Evolutionary conservation across 1,140 invertebrate genomes (phyloP).

Genomic region (Araneus ventricosus): DNA sequence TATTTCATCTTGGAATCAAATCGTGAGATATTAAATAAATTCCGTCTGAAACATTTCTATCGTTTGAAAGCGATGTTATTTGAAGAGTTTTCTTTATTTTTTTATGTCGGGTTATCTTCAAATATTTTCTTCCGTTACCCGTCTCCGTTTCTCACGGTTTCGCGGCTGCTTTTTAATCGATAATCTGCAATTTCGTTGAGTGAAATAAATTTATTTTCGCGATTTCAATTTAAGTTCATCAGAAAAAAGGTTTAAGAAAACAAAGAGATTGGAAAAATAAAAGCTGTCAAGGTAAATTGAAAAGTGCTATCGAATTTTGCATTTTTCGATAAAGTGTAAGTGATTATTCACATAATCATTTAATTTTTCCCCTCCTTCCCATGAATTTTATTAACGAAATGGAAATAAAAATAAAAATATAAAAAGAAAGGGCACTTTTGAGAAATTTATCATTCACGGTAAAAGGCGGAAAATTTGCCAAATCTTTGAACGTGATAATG

Average conservation of each 20-base stretch:
- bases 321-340: background rate
- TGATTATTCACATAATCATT: background rate
- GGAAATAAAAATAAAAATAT: background rate
- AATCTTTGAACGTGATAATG: too few species aligned
- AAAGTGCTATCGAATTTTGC: background rate
- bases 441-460: background rate
- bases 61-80: background rate
- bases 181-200: background rate
- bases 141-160: background rate
- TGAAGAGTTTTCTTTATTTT: background rate
- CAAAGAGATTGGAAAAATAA: background rate
- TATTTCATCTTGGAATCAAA: background rate
- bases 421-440: background rate
- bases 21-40: background rate
- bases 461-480: background rate
- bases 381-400: background rate
- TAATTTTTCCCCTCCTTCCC: background rate
- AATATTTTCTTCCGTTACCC: background rate
- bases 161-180: background rate
- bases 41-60: background rate
- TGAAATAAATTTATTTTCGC: background rate
- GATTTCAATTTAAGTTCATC: conserved; percentile 8
- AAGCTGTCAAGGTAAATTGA: background rate
- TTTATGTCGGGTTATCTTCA: background rate
- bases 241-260: background rate